Evolutionary conservation across 2,888 invertebrate genomes (phyloP).

Genomic region (Habroteleia sp.): DNA sequence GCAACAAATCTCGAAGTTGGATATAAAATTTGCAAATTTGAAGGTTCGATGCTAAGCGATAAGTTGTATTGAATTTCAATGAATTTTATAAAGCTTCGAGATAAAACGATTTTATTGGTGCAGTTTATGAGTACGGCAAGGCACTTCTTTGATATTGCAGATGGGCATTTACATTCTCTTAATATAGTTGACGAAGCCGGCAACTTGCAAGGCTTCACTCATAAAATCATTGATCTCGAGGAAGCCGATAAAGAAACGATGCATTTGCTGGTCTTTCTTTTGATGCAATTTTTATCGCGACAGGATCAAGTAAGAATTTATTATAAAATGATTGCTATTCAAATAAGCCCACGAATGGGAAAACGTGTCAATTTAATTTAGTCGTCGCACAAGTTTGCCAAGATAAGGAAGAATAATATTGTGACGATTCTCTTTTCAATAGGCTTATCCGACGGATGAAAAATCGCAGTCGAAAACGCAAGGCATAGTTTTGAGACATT

Average conservation of each 20-base stretch:
- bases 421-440: constrained; percentile 54
- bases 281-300: constrained; percentile 97
- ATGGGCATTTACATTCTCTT: constrained; percentile 92
- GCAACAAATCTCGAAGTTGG: constrained; percentile 12
- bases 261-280: constrained; percentile 94
- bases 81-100: constrained; percentile 58
- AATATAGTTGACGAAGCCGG: constrained; percentile 87
- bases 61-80: constrained; percentile 41
- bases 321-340: constrained; percentile 12
- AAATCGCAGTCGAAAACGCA: constrained; percentile 90
- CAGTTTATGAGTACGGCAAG: constrained; percentile 40
- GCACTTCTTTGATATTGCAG: constrained; percentile 80
- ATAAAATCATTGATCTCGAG: constrained; percentile 94
- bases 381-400: background rate
- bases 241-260: constrained; percentile 98
- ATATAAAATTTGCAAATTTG: constrained; percentile 29
- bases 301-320: constrained; percentile 84
- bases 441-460: constrained; percentile 93
- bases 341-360: background rate
- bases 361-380: background rate
- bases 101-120: constrained; percentile 45
- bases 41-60: constrained; percentile 18
- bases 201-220: constrained; percentile 89
- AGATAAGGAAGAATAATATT: background rate
- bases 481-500: constrained; percentile 93